Percentiles rank a stretch among this genome's conserved stretches.
Conservation (phyloP, 1,140 invertebrate genomes). For the Zaprionus africanus region DNA sequence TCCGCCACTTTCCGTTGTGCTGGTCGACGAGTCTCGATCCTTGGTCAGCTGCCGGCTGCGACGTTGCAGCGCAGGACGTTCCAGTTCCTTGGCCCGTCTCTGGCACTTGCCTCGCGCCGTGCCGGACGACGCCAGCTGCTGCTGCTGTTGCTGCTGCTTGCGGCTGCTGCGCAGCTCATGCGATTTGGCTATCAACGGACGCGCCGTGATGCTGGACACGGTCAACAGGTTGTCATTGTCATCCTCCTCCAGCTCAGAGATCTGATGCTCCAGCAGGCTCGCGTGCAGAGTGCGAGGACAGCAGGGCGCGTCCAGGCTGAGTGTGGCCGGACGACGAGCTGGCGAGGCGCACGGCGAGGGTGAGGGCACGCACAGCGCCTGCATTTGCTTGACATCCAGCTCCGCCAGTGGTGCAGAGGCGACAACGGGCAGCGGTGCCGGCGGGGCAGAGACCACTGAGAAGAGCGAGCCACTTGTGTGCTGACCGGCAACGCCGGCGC, state of each 20-base stretch:
- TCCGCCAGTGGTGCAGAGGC: constrained; percentile 72
- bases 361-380: constrained; percentile 56
- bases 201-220: constrained; percentile 88
- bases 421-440: constrained; percentile 73
- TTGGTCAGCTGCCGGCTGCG: constrained; percentile 52
- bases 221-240: constrained; percentile 89
- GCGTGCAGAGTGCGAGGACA: constrained; percentile 76
- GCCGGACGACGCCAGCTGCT: constrained; percentile 28
- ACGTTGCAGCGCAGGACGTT: constrained; percentile 20
- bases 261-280: constrained; percentile 79
- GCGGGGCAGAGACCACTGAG: constrained; percentile 87
- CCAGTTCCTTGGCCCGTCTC: constrained; percentile 50
- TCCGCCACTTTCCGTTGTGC: constrained; percentile 60
- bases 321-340: constrained; percentile 71
- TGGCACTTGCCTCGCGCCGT: constrained; percentile 62
- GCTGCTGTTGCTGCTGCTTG: constrained; percentile 51
- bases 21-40: constrained; percentile 72
- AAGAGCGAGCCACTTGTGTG: constrained; percentile 85
- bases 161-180: constrained; percentile 86
- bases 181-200: constrained; percentile 89
- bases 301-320: constrained; percentile 72
- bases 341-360: constrained; percentile 42
- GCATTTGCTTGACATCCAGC: constrained; percentile 79
- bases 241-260: constrained; percentile 88
- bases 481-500: constrained; percentile 47